A percentile compares a stretch with the other conserved stretches of the same genome.
phyloP scores from a whole-genome alignment of 2,797 vertebrate genomes.

The Pachyuromys duprasi region DNA sequence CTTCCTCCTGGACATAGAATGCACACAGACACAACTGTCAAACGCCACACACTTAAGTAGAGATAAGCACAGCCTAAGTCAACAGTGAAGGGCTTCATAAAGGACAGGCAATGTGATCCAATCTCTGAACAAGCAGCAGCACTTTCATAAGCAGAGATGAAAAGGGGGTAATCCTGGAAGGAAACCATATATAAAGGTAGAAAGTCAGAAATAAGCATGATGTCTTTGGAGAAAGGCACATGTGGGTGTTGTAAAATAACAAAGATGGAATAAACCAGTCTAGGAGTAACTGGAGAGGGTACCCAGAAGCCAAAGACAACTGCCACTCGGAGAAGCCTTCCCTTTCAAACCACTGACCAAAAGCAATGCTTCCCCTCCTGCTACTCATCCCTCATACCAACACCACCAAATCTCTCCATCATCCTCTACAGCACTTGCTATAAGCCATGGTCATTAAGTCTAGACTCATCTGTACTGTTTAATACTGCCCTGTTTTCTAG shows the following conservation, averaged over 20 bases:
- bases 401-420: neutral
- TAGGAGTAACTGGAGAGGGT: neutral
- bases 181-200: neutral
- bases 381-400: no score
- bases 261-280: neutral
- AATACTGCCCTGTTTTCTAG: neutral
- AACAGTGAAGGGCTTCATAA: conserved; percentile 25
- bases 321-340: neutral
- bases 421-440: neutral
- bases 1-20: conserved; percentile 20
- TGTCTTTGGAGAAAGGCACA: neutral
- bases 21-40: neutral
- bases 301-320: conserved; percentile 31
- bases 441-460: neutral
- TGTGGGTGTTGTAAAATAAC: neutral
- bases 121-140: conserved; percentile 22
- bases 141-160: neutral
- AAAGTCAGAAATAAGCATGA: conserved; percentile 1
- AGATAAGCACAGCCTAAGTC: neutral
- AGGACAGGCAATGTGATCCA: conserved; percentile 25
- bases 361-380: neutral
- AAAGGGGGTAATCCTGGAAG: neutral
- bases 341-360: neutral
- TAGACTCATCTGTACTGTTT: conserved; percentile 13
- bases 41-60: neutral